phyloP scores from a whole-genome alignment of 2,113 vertebrate species.

The Gulo gulo region DNA sequence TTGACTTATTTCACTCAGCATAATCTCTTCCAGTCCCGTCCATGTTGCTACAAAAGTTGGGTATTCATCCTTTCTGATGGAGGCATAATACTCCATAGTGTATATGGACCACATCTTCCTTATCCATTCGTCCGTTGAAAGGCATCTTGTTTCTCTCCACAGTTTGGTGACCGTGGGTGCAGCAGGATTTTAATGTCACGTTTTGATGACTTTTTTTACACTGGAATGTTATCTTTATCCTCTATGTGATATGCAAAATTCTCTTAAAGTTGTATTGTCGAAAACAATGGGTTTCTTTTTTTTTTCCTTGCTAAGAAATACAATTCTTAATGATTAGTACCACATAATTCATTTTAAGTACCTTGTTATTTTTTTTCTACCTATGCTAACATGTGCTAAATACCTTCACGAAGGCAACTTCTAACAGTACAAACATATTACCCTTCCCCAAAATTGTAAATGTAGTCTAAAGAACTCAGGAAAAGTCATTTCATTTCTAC shows the following conservation, averaged over 20 bases:
- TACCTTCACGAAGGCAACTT: neutral
- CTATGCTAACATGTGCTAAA: neutral
- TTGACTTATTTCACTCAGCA: too few species aligned
- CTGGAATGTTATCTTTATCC: slow-evolving; percentile 15
- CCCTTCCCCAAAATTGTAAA: neutral
- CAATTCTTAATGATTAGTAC: neutral
- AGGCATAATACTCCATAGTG: too few species aligned
- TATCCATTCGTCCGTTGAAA: too few species aligned
- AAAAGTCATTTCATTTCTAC: neutral
- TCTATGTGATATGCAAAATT: slow-evolving; percentile 19
- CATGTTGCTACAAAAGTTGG: too few species aligned
- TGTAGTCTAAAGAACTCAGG: neutral
- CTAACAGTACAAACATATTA: neutral
- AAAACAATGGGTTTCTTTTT: slow-evolving; percentile 60
- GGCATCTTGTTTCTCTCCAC: too few species aligned
- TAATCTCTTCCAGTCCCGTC: too few species aligned
- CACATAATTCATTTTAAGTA: slow-evolving; percentile 39
- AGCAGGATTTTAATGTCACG: neutral
- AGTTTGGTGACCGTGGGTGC: neutral
- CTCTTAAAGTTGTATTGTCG: slow-evolving; percentile 48
- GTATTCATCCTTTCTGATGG: too few species aligned
- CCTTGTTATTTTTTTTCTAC: slow-evolving; percentile 15
- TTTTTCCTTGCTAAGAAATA: neutral
- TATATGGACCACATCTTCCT: too few species aligned
- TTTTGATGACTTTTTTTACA: neutral